A percentile compares a stretch with the other conserved stretches of the same genome.
Evolutionary conservation across 2,797 vertebrate genomes (phyloP).

Genomic region (Falco naumanni): DNA sequence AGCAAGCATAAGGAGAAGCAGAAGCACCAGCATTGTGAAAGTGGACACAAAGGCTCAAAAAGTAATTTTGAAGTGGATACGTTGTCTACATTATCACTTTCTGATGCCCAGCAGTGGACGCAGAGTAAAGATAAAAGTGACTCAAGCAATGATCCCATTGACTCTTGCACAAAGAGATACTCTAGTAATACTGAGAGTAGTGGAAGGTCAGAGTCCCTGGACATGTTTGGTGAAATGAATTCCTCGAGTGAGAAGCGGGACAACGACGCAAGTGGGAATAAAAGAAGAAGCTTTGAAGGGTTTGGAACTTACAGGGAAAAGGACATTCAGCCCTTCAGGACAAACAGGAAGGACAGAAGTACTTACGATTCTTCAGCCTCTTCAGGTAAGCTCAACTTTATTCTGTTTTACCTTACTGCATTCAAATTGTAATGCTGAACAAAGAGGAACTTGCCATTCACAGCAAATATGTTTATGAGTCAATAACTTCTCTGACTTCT

Average conservation of each 20-base stretch:
- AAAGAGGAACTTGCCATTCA: not conserved
- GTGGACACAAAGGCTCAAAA: slow-evolving; percentile 81
- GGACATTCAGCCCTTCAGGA: slow-evolving; percentile 90
- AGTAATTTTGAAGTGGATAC: slow-evolving; percentile 91
- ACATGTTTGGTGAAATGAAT: slow-evolving; percentile 86
- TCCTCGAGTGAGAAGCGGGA: slow-evolving; percentile 81
- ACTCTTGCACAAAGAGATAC: slow-evolving; percentile 88
- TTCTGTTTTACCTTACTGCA: not conserved
- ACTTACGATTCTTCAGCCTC: slow-evolving; percentile 82
- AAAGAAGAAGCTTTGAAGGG: slow-evolving; percentile 87
- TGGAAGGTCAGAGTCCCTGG: slow-evolving; percentile 78
- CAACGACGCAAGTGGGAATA: slow-evolving; percentile 82
- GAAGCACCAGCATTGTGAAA: slow-evolving; percentile 84
- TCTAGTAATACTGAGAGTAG: slow-evolving; percentile 74
- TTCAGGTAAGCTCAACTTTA: slow-evolving; percentile 82
- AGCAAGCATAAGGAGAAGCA: slow-evolving; percentile 92
- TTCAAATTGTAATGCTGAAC: not conserved
- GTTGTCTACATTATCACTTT: slow-evolving; percentile 87
- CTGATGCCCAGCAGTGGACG: slow-evolving; percentile 88
- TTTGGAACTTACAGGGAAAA: slow-evolving; percentile 91
- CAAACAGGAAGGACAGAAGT: slow-evolving; percentile 84
- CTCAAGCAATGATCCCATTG: slow-evolving; percentile 84
- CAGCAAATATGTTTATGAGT: not conserved
- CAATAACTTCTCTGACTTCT: not conserved
- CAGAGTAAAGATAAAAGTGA: slow-evolving; percentile 88